These are phyloP conservation scores for Mionectes macconnelli DNA, from an alignment of 2,113 vertebrate species.

Conservation along the genomic window DNA sequence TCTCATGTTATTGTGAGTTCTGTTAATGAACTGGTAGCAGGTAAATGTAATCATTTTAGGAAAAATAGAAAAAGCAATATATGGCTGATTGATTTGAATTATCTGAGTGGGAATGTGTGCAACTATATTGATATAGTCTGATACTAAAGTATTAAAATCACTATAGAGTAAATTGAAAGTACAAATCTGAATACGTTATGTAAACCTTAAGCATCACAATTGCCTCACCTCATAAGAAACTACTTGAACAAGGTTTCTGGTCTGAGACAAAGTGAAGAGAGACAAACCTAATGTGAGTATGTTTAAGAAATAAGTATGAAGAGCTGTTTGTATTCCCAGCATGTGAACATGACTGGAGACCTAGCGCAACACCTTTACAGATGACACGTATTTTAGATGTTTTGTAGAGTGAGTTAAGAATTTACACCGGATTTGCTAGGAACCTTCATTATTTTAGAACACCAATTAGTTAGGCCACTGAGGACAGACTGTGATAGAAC, in stretches of 20 bases:
- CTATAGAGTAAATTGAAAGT: slow-evolving; percentile 62
- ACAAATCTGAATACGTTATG: slow-evolving; percentile 42
- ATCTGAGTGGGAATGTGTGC: slow-evolving; percentile 40
- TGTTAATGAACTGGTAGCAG: not conserved
- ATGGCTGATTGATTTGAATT: slow-evolving; percentile 52
- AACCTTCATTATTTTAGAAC: not conserved
- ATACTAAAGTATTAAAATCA: slow-evolving; percentile 61
- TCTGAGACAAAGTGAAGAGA: slow-evolving; percentile 51
- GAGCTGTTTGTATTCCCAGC: slow-evolving; percentile 34
- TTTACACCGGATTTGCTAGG: slow-evolving; percentile 8
- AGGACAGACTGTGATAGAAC: not conserved
- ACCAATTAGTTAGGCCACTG: not conserved
- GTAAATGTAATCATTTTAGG: not conserved
- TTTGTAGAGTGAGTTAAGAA: not conserved
- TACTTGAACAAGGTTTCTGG: slow-evolving; percentile 53
- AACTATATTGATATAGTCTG: slow-evolving; percentile 21
- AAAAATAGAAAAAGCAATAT: slow-evolving; percentile 42
- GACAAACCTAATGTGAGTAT: slow-evolving; percentile 2
- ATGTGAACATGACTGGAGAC: slow-evolving; percentile 24
- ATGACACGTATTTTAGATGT: not conserved
- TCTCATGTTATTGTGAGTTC: not conserved
- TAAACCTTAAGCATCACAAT: slow-evolving; percentile 53
- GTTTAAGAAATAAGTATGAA: slow-evolving; percentile 16
- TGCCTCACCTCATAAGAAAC: slow-evolving; percentile 59
- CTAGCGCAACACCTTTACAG: slow-evolving; percentile 4